Percentiles rank a stretch among this genome's conserved stretches.
Evolutionary conservation across 2,888 invertebrate species (phyloP).

Genomic region (Eumerus sabulonum): DNA sequence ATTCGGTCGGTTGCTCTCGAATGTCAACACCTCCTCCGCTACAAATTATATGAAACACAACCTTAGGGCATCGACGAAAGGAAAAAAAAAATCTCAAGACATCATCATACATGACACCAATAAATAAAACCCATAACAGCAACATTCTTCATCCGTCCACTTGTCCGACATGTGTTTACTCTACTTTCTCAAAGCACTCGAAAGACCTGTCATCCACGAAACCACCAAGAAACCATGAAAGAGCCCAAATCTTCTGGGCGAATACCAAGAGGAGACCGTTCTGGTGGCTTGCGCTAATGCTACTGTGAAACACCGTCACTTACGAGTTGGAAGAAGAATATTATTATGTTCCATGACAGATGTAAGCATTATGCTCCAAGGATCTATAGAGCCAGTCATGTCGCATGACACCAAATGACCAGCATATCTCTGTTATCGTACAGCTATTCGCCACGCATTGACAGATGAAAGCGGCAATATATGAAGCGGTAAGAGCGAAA

Average conservation of each 20-base stretch:
- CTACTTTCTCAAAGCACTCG: slow-evolving; percentile 53
- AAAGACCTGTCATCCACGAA: slow-evolving; percentile 48
- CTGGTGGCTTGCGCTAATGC: slow-evolving; percentile 18
- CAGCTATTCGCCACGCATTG: slow-evolving; percentile 40
- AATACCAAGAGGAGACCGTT: slow-evolving; percentile 32
- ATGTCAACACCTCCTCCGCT: too few species aligned
- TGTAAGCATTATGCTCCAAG: too few species aligned
- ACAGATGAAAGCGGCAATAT: slow-evolving; percentile 53
- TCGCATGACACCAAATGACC: slow-evolving; percentile 38
- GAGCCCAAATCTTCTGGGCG: slow-evolving; percentile 32
- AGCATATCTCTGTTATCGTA: slow-evolving; percentile 23
- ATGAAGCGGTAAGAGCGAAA: slow-evolving; percentile 47
- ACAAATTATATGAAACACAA: neutral
- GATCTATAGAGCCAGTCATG: slow-evolving; percentile 14
- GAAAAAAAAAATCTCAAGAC: slow-evolving; percentile 14
- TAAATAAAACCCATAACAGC: slow-evolving; percentile 1
- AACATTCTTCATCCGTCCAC: slow-evolving; percentile 3
- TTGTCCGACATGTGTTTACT: slow-evolving; percentile 38
- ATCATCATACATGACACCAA: slow-evolving; percentile 29
- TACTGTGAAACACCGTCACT: slow-evolving; percentile 5
- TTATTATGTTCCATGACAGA: too few species aligned
- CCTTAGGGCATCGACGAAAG: slow-evolving; percentile 3
- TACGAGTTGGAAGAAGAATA: too few species aligned
- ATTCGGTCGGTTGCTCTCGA: too few species aligned
- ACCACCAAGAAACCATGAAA: slow-evolving; percentile 16